phyloP scores from a whole-genome alignment of 1,140 invertebrate genomes.

The Drosophila subpulchrella region DNA sequence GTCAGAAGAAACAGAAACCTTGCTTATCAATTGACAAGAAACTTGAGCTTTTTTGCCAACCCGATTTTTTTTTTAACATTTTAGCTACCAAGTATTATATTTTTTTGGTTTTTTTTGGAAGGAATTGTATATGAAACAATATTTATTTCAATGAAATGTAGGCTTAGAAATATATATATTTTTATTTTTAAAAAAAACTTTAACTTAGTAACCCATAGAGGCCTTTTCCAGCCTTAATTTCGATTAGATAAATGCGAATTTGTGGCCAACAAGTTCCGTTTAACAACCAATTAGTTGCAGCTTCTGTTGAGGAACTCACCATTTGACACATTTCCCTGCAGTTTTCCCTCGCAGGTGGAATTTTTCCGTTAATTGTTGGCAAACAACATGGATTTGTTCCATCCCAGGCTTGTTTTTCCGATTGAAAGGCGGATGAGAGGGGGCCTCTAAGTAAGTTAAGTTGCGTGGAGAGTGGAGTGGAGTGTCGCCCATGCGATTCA shows the following conservation, averaged over 20 bases:
- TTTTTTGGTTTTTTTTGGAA: not conserved
- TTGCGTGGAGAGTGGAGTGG: not conserved
- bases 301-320: conserved; percentile 9
- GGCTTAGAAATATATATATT: too few relatives aligned
- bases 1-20: conserved; percentile 10
- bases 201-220: not conserved
- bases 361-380: conserved; percentile 37
- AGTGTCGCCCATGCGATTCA: conserved; percentile 15
- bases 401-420: conserved; percentile 18
- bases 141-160: too few relatives aligned
- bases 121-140: not conserved
- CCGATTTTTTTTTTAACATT: not conserved
- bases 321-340: conserved; percentile 40
- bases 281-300: conserved; percentile 20
- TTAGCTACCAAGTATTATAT: not conserved
- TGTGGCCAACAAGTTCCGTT: conserved; percentile 30
- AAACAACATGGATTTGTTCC: conserved; percentile 36
- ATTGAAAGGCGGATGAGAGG: conserved; percentile 3
- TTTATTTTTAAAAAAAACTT: not conserved
- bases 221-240: not conserved
- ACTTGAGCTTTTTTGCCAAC: not conserved
- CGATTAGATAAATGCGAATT: conserved; percentile 12
- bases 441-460: not conserved
- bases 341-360: conserved; percentile 1
- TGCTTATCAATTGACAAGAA: conserved; percentile 4